Conservation (phyloP, 2,113 vertebrate genomes). For the Tenebrosternarchus preto region DNA sequence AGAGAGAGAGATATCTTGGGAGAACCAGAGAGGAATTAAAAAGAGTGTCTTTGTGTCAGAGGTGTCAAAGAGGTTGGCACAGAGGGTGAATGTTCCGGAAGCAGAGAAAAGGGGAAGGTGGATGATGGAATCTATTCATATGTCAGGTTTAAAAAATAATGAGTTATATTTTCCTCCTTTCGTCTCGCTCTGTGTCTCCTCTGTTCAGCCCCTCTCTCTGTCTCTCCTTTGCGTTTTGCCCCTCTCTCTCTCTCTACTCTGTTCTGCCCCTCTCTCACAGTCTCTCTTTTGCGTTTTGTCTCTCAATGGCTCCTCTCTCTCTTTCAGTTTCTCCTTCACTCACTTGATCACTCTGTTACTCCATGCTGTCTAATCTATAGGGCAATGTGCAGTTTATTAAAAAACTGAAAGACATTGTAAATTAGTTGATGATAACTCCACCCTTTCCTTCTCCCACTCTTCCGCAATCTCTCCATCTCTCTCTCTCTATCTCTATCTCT, state of each 20-base stretch:
- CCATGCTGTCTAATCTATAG: conserved; percentile 66
- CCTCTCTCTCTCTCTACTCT: conserved; percentile 34
- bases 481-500: not conserved
- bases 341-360: conserved; percentile 45
- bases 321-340: conserved; percentile 7
- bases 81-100: conserved; percentile 43
- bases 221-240: conserved; percentile 6
- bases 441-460: conserved; percentile 28
- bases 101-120: conserved; percentile 50
- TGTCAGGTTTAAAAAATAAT: conserved; percentile 63
- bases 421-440: conserved; percentile 70
- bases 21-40: conserved; percentile 56
- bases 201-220: conserved; percentile 29
- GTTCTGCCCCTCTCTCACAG: conserved; percentile 2
- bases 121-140: conserved; percentile 29
- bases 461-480: not conserved
- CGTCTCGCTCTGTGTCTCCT: not conserved
- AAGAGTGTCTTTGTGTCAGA: conserved; percentile 49
- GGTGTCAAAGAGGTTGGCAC: conserved; percentile 40
- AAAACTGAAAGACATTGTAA: conserved; percentile 73
- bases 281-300: too few relatives aligned
- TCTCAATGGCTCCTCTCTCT: conserved; percentile 32
- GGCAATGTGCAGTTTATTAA: conserved; percentile 76
- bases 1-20: conserved; percentile 33
- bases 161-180: conserved; percentile 65